Evolutionary conservation across 2,797 vertebrate species (phyloP).

Genomic region (Macropus fuliginosus): DNA sequence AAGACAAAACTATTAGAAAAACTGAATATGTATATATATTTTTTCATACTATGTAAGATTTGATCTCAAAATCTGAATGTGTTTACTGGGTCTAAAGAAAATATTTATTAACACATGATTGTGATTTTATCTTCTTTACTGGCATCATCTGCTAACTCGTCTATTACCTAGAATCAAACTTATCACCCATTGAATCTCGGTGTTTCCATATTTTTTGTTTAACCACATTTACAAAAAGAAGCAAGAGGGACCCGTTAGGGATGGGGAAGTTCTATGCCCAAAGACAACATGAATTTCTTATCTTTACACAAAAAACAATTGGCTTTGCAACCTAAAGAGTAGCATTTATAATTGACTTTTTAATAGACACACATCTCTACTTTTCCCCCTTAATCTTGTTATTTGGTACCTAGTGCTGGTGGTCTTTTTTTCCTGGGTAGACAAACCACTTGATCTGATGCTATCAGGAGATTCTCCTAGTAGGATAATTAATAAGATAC

Average conservation of each 20-base stretch:
- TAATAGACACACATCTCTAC: conserved; percentile 34
- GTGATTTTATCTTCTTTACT: conserved; percentile 65
- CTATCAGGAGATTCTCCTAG: conserved; percentile 75
- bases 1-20: conserved; percentile 14
- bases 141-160: conserved; percentile 60
- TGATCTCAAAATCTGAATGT: conserved; percentile 36
- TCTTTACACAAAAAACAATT: conserved; percentile 63
- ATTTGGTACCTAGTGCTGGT: background rate
- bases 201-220: conserved; percentile 56
- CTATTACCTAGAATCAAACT: conserved; percentile 29
- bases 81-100: conserved; percentile 6
- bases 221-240: conserved; percentile 57
- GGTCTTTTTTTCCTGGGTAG: conserved; percentile 31
- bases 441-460: conserved; percentile 41
- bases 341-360: conserved; percentile 37
- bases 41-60: conserved; percentile 6
- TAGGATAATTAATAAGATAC: conserved; percentile 84
- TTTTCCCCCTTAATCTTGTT: background rate
- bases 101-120: conserved; percentile 47
- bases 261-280: conserved; percentile 19
- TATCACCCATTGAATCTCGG: conserved; percentile 18
- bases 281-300: conserved; percentile 1
- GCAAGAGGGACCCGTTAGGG: conserved; percentile 16
- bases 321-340: conserved; percentile 49
- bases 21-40: background rate